Evolutionary conservation across 37 sponge, comb jelly and placozoan genomes (phyloP), one percentile per base, ranked within the genome.

Genomic region (Petrosia ficiformis): DNA sequence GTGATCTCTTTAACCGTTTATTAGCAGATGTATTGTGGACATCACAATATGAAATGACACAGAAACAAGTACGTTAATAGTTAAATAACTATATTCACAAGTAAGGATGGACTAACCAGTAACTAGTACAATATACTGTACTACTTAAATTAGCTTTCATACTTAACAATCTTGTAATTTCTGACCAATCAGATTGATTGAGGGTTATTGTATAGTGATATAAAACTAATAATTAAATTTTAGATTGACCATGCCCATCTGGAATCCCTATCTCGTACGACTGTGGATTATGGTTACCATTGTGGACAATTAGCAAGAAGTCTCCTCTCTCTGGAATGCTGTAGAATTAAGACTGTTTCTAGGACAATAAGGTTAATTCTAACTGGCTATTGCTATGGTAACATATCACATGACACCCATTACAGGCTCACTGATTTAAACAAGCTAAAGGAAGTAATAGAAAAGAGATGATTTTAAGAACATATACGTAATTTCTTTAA

Each of bases 311-410:
- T 82, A 4, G 67, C 58, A 3, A 67, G 29, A 58, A 68, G 32
- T 1, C 52, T 66, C 22, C 60, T 82, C 2, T 38, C 54, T 44
- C 56, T 82, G 25, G 75, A 68, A 35, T 38, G 59, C 39, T 44
- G 37, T 39, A 33, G 56, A 74, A 28, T 82, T 8, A 67, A 44
- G 42, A 67, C 82, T 1, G 31, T 34, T 40, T 74, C 82, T 44
- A 52, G 68, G 28, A 34, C 32, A 6, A 42, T 67, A 24, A 73
- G 82, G 82, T 82, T 33, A 16, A n/a, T 8, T 64, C 8, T 16
- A 64, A n/a, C 57, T 21, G 57, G 16, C 16, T 21, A 21, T 54
- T 22, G 57, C 16, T 54, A 54, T 16, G 57, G 57, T 22, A 54
- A n/a, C n/a, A n/a, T n/a, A n/a, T n/a, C n/a, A n/a, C n/a, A n/a